Base-by-base conservation (phyloP, 2,888 invertebrate genomes). In the Pollenia labialis region DNA sequence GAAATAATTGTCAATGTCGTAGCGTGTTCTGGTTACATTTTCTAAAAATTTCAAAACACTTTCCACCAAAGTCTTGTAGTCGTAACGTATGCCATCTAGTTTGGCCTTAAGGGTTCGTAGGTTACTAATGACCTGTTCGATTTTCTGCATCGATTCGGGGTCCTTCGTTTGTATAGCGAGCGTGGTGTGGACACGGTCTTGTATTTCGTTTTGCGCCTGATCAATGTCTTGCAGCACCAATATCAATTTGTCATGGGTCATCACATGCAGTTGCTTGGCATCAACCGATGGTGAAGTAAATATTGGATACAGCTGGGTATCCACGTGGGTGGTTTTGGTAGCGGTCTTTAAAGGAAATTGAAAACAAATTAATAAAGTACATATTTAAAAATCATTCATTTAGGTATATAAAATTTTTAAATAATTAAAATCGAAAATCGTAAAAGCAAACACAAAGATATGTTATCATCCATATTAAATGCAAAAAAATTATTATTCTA, bases 291-390 rank as follows among this genome's bases (percentile, higher is more conserved):
- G 94, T 16, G 95, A 95, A 68, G 95, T 95, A 88, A 97, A 95
- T 68, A 96, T 95, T 32, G 97, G 97, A 94, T 97, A 97, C 82
- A 97, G 93, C 90, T 96, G 96, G 68, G 95, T 94, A 91, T 96
- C 96, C 90, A 96, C 94, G 92, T 96, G 95, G 4, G 95, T 94
- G 89, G 95, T 95, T 94, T 95, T 95, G 89, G 95, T 95, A 88
- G 96, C 94, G 32, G 95, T 95, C 96, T 96, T 76, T 50, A 44
- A 32, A 48, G 88, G 89, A 72, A 54, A 82, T 74, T 75, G 16
- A 48, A 48, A 42, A 44, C 74, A 48, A 69, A n/a, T 48, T 23
- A n/a, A 50, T 54, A 42, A 18, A 62, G 48, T n/a, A n/a, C n/a
- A n/a, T n/a, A 23, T 23, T 23, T 2, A 16, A 32, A 60, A 50